Conservation (phyloP, 2,113 vertebrate species). For the Gracilinanus agilis region DNA sequence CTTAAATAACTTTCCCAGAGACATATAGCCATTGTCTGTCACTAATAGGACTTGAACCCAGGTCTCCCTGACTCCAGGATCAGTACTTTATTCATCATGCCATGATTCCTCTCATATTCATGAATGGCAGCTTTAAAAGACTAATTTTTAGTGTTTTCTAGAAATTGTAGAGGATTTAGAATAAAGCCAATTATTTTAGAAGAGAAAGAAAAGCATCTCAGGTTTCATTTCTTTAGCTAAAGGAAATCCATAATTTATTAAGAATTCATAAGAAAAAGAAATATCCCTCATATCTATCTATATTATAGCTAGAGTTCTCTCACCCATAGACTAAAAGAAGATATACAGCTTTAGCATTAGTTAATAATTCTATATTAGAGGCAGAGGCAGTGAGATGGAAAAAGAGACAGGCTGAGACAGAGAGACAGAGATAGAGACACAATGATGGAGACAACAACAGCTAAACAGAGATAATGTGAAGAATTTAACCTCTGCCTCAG, state of each 20-base stretch:
- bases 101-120: too few species aligned
- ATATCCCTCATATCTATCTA: conserved; percentile 2
- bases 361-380: neutral
- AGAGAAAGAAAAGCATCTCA: neutral
- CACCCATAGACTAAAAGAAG: conserved; percentile 49
- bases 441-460: neutral
- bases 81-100: too few species aligned
- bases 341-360: conserved; percentile 22
- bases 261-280: conserved; percentile 37
- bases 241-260: conserved; percentile 42
- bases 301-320: conserved; percentile 21
- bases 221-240: conserved; percentile 35
- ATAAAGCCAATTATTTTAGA: conserved; percentile 18
- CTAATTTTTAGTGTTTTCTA: conserved; percentile 26
- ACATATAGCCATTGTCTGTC: too few species aligned
- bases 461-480: neutral
- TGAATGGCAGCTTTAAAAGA: too few species aligned
- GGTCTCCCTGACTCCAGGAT: too few species aligned
- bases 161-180: conserved; percentile 2
- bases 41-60: too few species aligned
- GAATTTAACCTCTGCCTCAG: neutral
- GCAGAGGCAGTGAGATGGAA: too few species aligned
- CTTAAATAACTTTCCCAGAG: too few species aligned
- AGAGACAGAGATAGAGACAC: neutral
- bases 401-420: neutral